These are phyloP conservation scores for Catostomus latipinnis DNA, from an alignment of 2,797 vertebrate genomes.

Conservation along the genomic window DNA sequence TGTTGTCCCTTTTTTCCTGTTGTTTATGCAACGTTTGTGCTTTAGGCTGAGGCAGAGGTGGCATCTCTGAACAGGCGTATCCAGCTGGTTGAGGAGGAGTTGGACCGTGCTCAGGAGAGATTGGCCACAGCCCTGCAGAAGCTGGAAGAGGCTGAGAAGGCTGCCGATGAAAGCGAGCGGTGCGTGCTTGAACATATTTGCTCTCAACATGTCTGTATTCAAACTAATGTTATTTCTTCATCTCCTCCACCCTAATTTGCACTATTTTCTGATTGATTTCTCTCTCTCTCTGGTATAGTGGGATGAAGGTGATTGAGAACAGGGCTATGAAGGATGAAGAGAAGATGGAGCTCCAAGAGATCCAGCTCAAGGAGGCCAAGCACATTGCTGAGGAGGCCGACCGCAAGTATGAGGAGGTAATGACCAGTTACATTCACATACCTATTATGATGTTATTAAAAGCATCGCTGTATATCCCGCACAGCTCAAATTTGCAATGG, in stretches of 20 bases:
- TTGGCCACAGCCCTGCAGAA: constrained; percentile 94
- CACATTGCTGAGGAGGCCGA: constrained; percentile 97
- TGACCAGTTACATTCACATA: neutral
- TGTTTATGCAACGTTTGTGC: constrained; percentile 14
- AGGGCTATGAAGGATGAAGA: constrained; percentile 95
- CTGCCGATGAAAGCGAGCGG: constrained; percentile 96
- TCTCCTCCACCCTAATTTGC: neutral
- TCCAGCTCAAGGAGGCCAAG: constrained; percentile 98
- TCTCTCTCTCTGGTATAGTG: constrained; percentile 74
- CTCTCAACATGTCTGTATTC: neutral
- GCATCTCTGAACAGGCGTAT: constrained; percentile 95
- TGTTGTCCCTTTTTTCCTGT: neutral
- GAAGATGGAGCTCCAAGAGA: constrained; percentile 99
- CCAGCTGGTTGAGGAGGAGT: constrained; percentile 95
- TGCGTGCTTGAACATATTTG: constrained; percentile 54
- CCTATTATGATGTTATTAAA: neutral
- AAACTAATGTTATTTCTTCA: neutral
- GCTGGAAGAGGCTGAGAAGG: constrained; percentile 94
- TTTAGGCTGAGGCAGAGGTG: constrained; percentile 85
- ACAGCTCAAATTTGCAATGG: no score
- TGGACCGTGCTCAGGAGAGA: constrained; percentile 95
- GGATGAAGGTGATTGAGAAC: constrained; percentile 99
- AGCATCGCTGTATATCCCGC: no score
- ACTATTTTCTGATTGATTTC: constrained; percentile 5
- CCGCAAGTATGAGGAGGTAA: constrained; percentile 96